These are phyloP conservation scores for Carollia perspicillata DNA, from an alignment of 2,113 vertebrate species.

Conservation along the genomic window DNA sequence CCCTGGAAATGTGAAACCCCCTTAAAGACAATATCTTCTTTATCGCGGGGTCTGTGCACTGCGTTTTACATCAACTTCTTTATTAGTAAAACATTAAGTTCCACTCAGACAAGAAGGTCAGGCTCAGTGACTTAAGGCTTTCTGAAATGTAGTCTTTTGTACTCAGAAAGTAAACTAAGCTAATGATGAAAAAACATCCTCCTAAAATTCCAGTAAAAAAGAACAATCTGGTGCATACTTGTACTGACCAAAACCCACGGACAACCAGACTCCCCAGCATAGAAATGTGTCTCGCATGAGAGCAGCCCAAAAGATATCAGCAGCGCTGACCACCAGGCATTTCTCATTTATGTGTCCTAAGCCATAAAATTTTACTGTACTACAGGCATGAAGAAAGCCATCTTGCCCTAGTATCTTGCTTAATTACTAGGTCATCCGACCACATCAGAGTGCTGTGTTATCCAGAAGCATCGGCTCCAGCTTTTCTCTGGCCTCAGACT, in stretches of 20 bases:
- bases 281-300: conserved; percentile 13
- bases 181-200: conserved; percentile 55
- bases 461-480: background rate
- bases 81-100: conserved; percentile 78
- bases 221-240: conserved; percentile 17
- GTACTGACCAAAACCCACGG: background rate
- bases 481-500: background rate
- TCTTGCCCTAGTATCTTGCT: background rate
- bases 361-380: conserved; percentile 5
- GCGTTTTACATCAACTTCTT: conserved; percentile 74
- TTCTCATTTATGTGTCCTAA: background rate
- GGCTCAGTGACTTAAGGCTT: conserved; percentile 32
- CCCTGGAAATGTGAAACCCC: conserved; percentile 76
- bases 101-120: conserved; percentile 61
- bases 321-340: background rate
- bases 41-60: conserved; percentile 66
- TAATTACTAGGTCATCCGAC: background rate
- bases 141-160: conserved; percentile 27
- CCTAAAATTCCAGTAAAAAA: conserved; percentile 59
- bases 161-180: conserved; percentile 52
- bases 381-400: background rate
- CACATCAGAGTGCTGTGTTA: background rate
- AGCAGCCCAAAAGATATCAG: background rate
- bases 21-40: conserved; percentile 77
- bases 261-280: background rate